Conservation (phyloP, 23 tunicate genomes). For the Corella eumyota region DNA sequence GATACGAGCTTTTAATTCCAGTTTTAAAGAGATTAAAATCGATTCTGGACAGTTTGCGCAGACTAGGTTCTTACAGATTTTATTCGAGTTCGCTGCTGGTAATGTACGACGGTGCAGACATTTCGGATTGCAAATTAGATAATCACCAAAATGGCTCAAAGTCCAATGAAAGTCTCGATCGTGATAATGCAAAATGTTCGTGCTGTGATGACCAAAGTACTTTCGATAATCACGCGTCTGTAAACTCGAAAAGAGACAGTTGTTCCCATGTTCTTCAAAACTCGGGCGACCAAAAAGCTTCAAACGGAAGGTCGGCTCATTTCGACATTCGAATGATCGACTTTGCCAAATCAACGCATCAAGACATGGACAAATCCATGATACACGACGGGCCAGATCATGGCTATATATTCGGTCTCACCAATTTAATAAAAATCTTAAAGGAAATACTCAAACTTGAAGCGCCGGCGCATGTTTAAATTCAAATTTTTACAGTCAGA, state of each 20-base stretch:
- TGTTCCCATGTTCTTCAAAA: background rate
- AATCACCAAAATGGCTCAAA: too few relatives aligned
- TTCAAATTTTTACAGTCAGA: too few relatives aligned
- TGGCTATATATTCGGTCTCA: conserved; percentile 90
- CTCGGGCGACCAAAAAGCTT: background rate
- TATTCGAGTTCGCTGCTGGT: conserved; percentile 74
- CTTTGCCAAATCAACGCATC: conserved; percentile 90
- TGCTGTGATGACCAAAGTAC: too few relatives aligned
- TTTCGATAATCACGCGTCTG: background rate
- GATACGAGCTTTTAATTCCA: conserved; percentile 53
- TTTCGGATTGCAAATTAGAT: background rate
- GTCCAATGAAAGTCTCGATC: too few relatives aligned
- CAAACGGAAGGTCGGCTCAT: background rate
- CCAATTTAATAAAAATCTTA: conserved; percentile 51
- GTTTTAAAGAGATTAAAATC: conserved; percentile 35
- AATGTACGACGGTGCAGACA: conserved; percentile 74
- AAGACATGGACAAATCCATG: conserved; percentile 38
- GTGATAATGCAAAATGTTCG: too few relatives aligned
- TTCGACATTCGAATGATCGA: conserved; percentile 90
- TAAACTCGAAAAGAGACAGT: background rate
- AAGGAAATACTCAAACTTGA: conserved; percentile 12
- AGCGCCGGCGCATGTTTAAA: background rate
- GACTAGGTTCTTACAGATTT: conserved; percentile 66
- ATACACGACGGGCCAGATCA: conserved; percentile 95
- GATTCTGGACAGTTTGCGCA: conserved; percentile 39